These are phyloP conservation scores for Hipposideros armiger DNA, from an alignment of 2,113 vertebrate genomes.

Conservation along the genomic window DNA sequence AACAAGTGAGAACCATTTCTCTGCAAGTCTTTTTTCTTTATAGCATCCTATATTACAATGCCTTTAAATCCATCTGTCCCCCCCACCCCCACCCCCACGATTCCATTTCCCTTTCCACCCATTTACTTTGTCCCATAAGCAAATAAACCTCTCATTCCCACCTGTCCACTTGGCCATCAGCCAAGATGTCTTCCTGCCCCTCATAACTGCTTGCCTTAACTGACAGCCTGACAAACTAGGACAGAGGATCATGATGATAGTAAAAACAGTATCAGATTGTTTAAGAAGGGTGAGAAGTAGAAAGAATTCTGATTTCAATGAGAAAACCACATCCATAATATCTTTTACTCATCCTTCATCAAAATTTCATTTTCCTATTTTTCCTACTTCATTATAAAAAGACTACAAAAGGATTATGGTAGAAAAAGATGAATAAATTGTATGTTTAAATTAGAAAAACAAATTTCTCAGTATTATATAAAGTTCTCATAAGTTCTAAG, in stretches of 20 bases:
- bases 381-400: not conserved
- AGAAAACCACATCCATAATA: not conserved
- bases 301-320: not conserved
- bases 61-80: conserved; percentile 42
- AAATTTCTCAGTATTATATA: not conserved
- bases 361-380: conserved; percentile 18
- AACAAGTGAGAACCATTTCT: conserved; percentile 10
- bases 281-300: not conserved
- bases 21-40: not conserved
- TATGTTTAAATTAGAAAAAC: not conserved
- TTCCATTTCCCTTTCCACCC: not conserved
- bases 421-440: conserved; percentile 11
- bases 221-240: not conserved
- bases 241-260: not conserved
- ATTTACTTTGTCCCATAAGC: conserved; percentile 36
- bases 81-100: not conserved
- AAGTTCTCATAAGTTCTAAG: conserved; percentile 29
- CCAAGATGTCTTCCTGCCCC: conserved; percentile 41
- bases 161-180: conserved; percentile 48
- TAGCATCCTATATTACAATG: not conserved
- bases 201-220: conserved; percentile 10
- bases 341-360: not conserved
- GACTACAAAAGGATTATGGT: not conserved
- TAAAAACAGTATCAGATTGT: not conserved
- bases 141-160: conserved; percentile 13